Evolutionary conservation across 1,140 invertebrate species (phyloP), one percentile per base, ranked within the genome.

Genomic region (Drosophila teissieri): DNA sequence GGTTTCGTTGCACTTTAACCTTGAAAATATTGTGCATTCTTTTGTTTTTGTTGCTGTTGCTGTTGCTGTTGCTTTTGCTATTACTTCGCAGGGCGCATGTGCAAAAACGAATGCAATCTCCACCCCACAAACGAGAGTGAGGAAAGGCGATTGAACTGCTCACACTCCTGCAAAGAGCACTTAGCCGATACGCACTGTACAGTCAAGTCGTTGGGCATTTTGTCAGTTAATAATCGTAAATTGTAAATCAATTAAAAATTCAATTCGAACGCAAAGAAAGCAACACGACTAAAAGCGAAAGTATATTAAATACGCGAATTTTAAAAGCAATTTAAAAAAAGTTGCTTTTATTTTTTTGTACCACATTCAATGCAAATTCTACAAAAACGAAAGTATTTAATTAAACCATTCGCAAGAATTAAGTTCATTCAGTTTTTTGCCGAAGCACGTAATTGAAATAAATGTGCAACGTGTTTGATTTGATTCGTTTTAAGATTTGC

Each of bases 1-100:
- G 77, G 80, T 88, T 91, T 79, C 90, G 86, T 90, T 91, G 90
- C 90, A 91, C 90, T 91, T 91, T 91, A 91, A 91, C 90, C 90
- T 91, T 91, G 90, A 91, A 91, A 90, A 76, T 70, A 64, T 57
- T 82, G 60, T 80, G 75, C 73, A 73, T 22, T 58, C 69, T 57
- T 62, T 58, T 15, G 37, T 44, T 63, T 84, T 80, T 80, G 49
- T 36, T 36, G 31, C 27, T 51, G 27, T 31, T 51, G 48, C 22
- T n/a, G 48, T 51, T 36, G 31, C 27, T 80, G 49, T 51, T 36
- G 31, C 27, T 51, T 15, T 31, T 52, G 49, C 22, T n/a, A 31
- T 69, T 56, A 36, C 48, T 45, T 15, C 5, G 2, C 7, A 7
- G 10, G 57, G 77, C 85, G 85, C 84, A 88, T 89, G 80, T 72